A percentile compares a stretch with the other conserved stretches of the same genome.
phyloP scores from a whole-genome alignment of 23 tunicate species.

The Halocynthia roretzi region DNA sequence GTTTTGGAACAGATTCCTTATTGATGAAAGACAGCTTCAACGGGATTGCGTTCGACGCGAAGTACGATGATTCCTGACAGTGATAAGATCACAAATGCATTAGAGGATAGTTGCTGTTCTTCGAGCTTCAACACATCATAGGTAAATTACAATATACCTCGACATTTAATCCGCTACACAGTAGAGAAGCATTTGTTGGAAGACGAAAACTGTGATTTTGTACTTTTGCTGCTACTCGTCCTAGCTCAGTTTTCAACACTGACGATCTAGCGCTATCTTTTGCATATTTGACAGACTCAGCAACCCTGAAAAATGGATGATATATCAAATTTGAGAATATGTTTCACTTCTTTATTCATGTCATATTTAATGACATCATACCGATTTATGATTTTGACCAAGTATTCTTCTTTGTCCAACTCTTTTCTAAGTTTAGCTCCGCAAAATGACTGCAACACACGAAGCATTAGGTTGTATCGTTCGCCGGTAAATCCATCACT shows the following conservation, averaged over 20 bases:
- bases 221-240: slow-evolving; percentile 30
- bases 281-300: slow-evolving; percentile 69
- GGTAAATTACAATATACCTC: slow-evolving; percentile 27
- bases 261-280: slow-evolving; percentile 47
- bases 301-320: slow-evolving; percentile 40
- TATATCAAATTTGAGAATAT: background rate
- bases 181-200: slow-evolving; percentile 72
- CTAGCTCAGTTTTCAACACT: slow-evolving; percentile 38
- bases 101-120: background rate
- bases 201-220: slow-evolving; percentile 44
- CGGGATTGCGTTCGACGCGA: slow-evolving; percentile 87
- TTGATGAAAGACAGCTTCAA: slow-evolving; percentile 52
- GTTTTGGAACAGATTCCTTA: slow-evolving; percentile 14
- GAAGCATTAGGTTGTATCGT: slow-evolving; percentile 38
- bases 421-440: slow-evolving; percentile 60
- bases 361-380: background rate
- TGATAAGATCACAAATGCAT: background rate
- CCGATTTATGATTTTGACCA: slow-evolving; percentile 44
- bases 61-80: slow-evolving; percentile 73
- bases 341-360: background rate
- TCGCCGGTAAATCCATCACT: slow-evolving; percentile 9
- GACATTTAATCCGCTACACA: slow-evolving; percentile 50
- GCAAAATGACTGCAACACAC: slow-evolving; percentile 36
- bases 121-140: background rate
- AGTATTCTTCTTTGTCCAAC: slow-evolving; percentile 50